Conservation (phyloP, 2,113 vertebrate species). For the Gila orcuttii region DNA sequence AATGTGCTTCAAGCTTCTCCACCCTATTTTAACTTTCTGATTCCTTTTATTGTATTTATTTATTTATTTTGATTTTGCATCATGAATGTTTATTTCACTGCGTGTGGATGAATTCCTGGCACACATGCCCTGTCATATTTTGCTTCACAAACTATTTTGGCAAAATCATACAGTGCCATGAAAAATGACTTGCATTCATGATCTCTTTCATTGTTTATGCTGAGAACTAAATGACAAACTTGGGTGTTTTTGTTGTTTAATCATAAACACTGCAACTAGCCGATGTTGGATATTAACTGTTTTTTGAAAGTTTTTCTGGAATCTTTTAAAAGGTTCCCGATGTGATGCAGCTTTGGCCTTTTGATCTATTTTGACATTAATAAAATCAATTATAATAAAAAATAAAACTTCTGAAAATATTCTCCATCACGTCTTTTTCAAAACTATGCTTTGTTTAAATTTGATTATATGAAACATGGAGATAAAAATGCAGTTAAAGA, state of each 20-base stretch:
- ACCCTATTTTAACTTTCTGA: neutral
- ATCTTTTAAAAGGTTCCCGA: neutral
- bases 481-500: neutral
- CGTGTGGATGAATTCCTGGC: slow-evolving; percentile 37
- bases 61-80: slow-evolving; percentile 17
- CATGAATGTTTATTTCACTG: neutral
- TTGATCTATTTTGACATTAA: neutral
- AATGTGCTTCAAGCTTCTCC: neutral
- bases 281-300: neutral
- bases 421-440: neutral
- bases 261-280: neutral
- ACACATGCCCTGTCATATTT: neutral
- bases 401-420: neutral
- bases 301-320: neutral
- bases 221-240: neutral
- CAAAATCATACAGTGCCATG: neutral
- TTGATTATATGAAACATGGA: neutral
- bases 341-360: neutral
- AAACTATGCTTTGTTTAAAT: neutral
- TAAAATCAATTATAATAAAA: too few relatives aligned
- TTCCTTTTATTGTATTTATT: neutral
- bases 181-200: neutral
- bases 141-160: neutral
- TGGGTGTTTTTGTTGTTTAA: neutral
- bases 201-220: neutral